Percentiles rank a stretch among this genome's conserved stretches.
These are phyloP conservation scores for Yponomeuta sedellus DNA, from an alignment of 2,888 invertebrate species.

Conservation along the genomic window DNA sequence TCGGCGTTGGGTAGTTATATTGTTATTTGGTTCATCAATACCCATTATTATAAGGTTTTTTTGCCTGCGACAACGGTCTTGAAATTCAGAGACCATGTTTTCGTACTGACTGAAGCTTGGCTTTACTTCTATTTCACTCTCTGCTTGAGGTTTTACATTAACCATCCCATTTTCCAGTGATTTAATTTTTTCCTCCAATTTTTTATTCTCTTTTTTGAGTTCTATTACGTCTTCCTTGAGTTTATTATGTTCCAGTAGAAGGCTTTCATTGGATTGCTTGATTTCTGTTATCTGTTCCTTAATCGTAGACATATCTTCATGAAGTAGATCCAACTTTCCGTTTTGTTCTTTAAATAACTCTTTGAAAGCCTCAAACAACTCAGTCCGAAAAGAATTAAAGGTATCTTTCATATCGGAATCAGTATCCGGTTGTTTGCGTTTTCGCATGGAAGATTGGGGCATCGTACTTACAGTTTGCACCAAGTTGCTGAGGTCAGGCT, in stretches of 20 bases:
- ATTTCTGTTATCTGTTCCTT: conserved; percentile 6
- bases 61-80: not conserved
- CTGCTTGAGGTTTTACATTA: not conserved
- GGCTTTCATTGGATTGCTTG: not conserved
- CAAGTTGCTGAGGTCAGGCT: not conserved
- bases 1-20: not conserved
- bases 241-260: not conserved
- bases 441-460: not conserved
- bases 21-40: not conserved
- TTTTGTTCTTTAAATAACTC: not conserved
- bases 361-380: not conserved
- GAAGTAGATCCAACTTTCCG: not conserved
- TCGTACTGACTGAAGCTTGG: not conserved
- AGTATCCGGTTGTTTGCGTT: not conserved
- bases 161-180: not conserved
- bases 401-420: not conserved
- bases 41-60: not conserved
- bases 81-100: not conserved
- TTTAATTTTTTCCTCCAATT: not conserved
- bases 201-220: not conserved
- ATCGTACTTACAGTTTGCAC: not conserved
- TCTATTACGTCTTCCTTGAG: not conserved
- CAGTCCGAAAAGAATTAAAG: not conserved
- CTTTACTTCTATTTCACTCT: not conserved
- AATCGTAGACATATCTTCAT: not conserved